A percentile compares a stretch with the other conserved stretches of the same genome.
Evolutionary conservation across 2,888 invertebrate species (phyloP).

Genomic region (Standfussiana lucernea): DNA sequence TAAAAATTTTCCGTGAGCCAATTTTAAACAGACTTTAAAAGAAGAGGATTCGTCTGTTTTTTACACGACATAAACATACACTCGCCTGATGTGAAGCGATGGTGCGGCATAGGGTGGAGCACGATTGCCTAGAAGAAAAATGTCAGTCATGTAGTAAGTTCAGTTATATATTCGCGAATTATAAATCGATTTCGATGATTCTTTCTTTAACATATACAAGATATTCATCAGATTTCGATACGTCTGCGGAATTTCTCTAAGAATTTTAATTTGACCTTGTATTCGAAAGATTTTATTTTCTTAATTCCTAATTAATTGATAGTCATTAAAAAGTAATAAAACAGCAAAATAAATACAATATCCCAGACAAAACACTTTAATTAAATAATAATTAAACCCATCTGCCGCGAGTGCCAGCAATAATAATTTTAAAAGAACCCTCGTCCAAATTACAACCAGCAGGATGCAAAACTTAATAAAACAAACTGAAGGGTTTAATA

Average conservation of each 20-base stretch:
- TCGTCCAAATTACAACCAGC: slow-evolving; percentile 45
- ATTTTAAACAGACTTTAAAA: neutral
- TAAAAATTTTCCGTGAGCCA: neutral
- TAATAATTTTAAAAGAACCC: slow-evolving; percentile 37
- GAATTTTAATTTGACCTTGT: neutral
- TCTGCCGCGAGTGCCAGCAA: slow-evolving; percentile 5
- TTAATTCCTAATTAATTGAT: neutral
- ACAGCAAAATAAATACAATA: slow-evolving; percentile 3
- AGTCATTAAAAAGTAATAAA: slow-evolving; percentile 11
- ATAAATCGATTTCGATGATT: neutral
- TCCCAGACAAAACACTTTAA: slow-evolving; percentile 17
- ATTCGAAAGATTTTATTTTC: neutral
- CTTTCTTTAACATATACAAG: neutral
- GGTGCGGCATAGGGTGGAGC: too few species aligned
- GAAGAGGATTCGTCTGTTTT: neutral
- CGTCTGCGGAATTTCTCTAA: neutral
- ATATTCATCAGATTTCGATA: neutral
- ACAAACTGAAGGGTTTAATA: slow-evolving; percentile 46
- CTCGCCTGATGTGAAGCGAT: too few species aligned
- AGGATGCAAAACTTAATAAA: slow-evolving; percentile 55
- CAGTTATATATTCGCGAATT: neutral
- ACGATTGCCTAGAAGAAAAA: neutral
- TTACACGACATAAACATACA: neutral
- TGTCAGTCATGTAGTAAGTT: neutral
- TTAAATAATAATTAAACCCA: slow-evolving; percentile 29